A percentile compares a stretch with the other conserved stretches of the same genome.
Evolutionary conservation across 2,888 invertebrate species (phyloP).

Genomic region (Latrodectus hesperus): DNA sequence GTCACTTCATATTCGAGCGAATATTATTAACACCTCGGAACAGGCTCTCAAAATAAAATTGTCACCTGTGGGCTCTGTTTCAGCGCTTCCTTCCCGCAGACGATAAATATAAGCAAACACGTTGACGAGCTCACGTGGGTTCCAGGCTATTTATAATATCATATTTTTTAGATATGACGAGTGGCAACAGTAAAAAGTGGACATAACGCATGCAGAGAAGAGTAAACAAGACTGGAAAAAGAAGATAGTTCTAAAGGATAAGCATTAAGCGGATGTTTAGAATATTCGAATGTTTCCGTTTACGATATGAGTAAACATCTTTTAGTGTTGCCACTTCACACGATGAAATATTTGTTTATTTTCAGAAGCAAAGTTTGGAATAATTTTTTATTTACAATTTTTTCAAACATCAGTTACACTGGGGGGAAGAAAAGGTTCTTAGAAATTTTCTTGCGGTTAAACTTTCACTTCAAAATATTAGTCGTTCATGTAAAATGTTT

Average conservation of each 20-base stretch:
- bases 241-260: constrained; percentile 45
- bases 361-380: constrained; percentile 15
- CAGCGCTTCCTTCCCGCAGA: constrained; percentile 10
- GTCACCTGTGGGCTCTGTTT: constrained; percentile 43
- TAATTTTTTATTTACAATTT: constrained; percentile 5
- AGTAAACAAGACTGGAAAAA: constrained; percentile 21
- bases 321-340: constrained; percentile 35
- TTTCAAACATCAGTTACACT: constrained; percentile 4
- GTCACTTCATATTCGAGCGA: constrained; percentile 22
- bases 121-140: constrained; percentile 21
- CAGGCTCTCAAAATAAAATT: constrained; percentile 46
- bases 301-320: constrained; percentile 55
- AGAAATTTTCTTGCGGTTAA: constrained; percentile 2
- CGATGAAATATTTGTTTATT: constrained; percentile 62
- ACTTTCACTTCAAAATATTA: background rate
- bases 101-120: constrained; percentile 35
- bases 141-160: constrained; percentile 41
- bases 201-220: constrained; percentile 23
- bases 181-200: background rate
- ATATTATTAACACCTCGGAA: constrained; percentile 14
- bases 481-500: constrained; percentile 50
- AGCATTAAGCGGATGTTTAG: constrained; percentile 55
- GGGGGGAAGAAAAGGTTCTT: background rate
- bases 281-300: constrained; percentile 44
- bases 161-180: constrained; percentile 2